Evolutionary conservation across 2,797 vertebrate species (phyloP), one percentile per base, ranked within the genome.

Genomic region (Anguilla obscura): DNA sequence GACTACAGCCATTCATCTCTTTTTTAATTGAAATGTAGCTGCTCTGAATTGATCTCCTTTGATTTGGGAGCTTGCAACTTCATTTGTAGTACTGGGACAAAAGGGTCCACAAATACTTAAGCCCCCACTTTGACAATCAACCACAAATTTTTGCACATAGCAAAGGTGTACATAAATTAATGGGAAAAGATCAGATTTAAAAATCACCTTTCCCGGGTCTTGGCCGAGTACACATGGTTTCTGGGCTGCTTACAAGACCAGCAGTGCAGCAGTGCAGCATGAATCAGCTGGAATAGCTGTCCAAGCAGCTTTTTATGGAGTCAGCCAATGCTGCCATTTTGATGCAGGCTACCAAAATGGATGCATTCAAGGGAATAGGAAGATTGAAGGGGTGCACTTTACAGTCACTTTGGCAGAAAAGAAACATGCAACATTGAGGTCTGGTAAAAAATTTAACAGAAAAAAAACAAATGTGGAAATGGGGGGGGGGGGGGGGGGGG

Each of bases 211-310:
- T n/a, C 40, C 79, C n/a, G 45, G 40, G 45, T 82, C 79, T 82
- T 82, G 79, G 79, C 40, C 50, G 79, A 33, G 27, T 24, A 82
- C 56, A 36, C 45, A 79, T 16, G 8, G 80, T 85, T 58, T 54
- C 88, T 88, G 88, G 1, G 76, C 9, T 83, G 54, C 87, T 87
- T 87, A 8, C 56, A 90, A 90, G 83, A 93, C 90, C 94, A 87
- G 69, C 71, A 90, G 83, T 93, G 90, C 94, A 87, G 63, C 66
- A n/a, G 40, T 16, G 85, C 63, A 94, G 95, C 93, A 95, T 95
- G 94, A 96, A 95, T 95, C 95, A 95, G 95, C 95, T 95, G 90
- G 85, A 86, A 84, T 30, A 45, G 89, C n/a, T 60, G 89, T 90
- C 88, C 87, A 92, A 85, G 88, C 88, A 84, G 92, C 90, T 21